These are phyloP conservation scores for Phyllostomus discolor DNA, from an alignment of 2,113 vertebrate species.

Conservation along the genomic window DNA sequence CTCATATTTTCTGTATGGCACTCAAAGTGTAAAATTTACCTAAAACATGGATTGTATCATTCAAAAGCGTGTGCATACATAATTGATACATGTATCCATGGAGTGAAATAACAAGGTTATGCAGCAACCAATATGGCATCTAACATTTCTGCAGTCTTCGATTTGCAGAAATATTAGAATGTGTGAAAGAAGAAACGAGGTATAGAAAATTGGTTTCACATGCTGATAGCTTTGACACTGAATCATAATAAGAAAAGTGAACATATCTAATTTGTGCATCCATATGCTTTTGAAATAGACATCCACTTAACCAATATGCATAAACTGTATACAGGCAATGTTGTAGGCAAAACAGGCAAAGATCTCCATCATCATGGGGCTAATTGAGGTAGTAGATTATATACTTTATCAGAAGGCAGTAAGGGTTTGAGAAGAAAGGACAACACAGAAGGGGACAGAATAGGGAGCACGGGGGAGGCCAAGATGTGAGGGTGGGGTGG, in stretches of 20 bases:
- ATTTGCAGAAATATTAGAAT: neutral
- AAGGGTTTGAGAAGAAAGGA: neutral
- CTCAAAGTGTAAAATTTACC: neutral
- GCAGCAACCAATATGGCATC: neutral
- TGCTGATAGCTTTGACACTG: neutral
- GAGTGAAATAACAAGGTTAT: neutral
- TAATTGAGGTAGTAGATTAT: neutral
- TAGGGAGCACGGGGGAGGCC: neutral
- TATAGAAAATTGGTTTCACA: neutral
- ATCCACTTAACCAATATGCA: neutral
- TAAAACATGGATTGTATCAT: neutral
- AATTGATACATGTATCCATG: neutral
- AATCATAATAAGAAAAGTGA: neutral
- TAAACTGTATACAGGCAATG: neutral
- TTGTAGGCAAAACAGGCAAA: neutral
- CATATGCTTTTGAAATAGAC: neutral
- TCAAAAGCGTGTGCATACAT: neutral
- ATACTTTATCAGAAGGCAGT: neutral
- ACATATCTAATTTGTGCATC: neutral
- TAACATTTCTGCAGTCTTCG: neutral
- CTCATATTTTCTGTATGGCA: neutral
- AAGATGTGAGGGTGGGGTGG: no score
- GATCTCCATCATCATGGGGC: neutral
- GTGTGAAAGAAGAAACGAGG: neutral
- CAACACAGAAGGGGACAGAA: neutral